Conservation (phyloP, 2,888 invertebrate species). For the Eledona agricola region DNA sequence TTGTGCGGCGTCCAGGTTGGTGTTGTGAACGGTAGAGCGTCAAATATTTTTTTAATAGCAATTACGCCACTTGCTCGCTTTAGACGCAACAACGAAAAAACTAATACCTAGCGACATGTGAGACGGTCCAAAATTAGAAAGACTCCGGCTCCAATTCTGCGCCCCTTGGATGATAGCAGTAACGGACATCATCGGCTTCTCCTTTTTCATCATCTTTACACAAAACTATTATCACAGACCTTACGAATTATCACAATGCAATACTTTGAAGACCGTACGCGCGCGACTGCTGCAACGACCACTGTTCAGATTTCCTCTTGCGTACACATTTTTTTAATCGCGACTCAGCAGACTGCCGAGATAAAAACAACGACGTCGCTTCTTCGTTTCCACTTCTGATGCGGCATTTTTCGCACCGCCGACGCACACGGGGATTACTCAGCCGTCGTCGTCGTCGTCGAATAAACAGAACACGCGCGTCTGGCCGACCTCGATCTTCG, state of each 20-base stretch:
- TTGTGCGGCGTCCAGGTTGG: too few species aligned
- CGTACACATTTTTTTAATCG: constrained; percentile 30
- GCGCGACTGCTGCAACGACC: constrained; percentile 1
- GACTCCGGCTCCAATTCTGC: constrained; percentile 72
- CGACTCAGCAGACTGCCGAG: too few species aligned
- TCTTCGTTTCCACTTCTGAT: too few species aligned
- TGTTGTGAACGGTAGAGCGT: too few species aligned
- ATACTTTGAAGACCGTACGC: constrained; percentile 17
- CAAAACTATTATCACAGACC: constrained; percentile 21
- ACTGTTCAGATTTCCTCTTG: constrained; percentile 20
- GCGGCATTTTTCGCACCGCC: too few species aligned
- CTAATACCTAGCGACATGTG: constrained; percentile 56
- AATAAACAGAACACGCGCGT: constrained; percentile 25
- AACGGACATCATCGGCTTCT: constrained; percentile 87
- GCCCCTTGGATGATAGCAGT: constrained; percentile 79
- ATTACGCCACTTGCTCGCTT: constrained; percentile 11
- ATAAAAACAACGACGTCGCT: too few species aligned
- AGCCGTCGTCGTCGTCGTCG: too few species aligned
- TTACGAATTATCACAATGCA: constrained; percentile 27
- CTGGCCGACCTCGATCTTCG: constrained; percentile 54
- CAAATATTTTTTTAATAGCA: constrained; percentile 13
- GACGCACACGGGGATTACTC: too few species aligned
- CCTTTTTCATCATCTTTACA: constrained; percentile 79
- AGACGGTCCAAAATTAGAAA: constrained; percentile 62
- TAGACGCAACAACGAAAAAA: neutral